Conservation (phyloP, 2,888 invertebrate genomes). For the Luperina nickerlii region DNA sequence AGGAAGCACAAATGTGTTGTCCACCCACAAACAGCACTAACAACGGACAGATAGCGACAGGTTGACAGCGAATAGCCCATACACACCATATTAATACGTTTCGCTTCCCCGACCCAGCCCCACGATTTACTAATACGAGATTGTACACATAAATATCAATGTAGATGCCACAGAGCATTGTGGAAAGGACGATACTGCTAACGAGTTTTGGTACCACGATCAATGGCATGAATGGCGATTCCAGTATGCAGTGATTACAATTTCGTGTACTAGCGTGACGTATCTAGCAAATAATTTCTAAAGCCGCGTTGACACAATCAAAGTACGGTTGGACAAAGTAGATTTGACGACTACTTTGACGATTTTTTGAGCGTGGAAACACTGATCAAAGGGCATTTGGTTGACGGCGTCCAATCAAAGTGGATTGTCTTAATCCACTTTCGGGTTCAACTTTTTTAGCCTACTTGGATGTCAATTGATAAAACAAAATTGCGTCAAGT, state of each 20-base stretch:
- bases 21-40: constrained; percentile 6
- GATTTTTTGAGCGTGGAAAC: background rate
- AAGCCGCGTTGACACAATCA: background rate
- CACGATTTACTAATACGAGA: constrained; percentile 28
- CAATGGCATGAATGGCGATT: background rate
- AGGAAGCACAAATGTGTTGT: background rate
- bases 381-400: background rate
- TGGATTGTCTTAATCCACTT: too few species aligned
- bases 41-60: constrained; percentile 40
- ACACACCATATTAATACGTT: constrained; percentile 50
- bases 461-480: background rate
- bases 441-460: background rate
- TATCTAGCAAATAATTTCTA: background rate
- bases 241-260: background rate
- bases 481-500: background rate
- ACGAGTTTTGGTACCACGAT: constrained; percentile 12
- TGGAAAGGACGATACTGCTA: constrained; percentile 2
- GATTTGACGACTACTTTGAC: background rate
- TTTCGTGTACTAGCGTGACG: background rate
- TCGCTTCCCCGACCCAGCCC: constrained; percentile 17
- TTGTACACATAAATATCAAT: constrained; percentile 41
- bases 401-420: background rate
- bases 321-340: background rate
- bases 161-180: background rate
- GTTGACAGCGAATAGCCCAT: constrained; percentile 34